Evolutionary conservation across 2,888 invertebrate species (phyloP).

Genomic region (Cetonia aurata): DNA sequence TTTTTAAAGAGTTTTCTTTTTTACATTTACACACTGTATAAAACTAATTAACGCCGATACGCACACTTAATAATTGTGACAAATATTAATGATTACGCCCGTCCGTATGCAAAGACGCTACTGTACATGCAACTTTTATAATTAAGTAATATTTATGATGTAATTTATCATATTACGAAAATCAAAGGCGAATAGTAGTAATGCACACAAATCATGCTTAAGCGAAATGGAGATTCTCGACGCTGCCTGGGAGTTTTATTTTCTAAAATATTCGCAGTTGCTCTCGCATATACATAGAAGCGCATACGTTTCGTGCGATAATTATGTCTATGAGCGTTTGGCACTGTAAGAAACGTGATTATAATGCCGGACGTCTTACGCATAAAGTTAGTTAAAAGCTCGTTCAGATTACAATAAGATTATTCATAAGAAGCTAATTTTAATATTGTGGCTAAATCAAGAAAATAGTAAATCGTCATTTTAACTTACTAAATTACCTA

Average conservation of each 20-base stretch:
- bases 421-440: slow-evolving; percentile 1
- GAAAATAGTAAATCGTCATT: not conserved
- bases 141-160: slow-evolving; percentile 45
- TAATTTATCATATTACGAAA: slow-evolving; percentile 42
- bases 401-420: not conserved
- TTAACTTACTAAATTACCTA: no score
- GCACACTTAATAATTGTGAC: slow-evolving; percentile 33
- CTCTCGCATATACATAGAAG: slow-evolving; percentile 9
- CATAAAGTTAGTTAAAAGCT: not conserved
- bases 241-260: slow-evolving; percentile 22
- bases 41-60: slow-evolving; percentile 36
- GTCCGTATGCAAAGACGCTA: slow-evolving; percentile 31
- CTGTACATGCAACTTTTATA: slow-evolving; percentile 42
- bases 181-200: slow-evolving; percentile 41
- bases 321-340: slow-evolving; percentile 24
- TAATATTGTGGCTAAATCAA: not conserved
- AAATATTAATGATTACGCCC: slow-evolving; percentile 27
- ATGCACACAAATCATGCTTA: slow-evolving; percentile 42
- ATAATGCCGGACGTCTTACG: slow-evolving; percentile 2
- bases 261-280: slow-evolving; percentile 23
- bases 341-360: slow-evolving; percentile 8
- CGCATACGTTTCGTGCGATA: slow-evolving; percentile 18
- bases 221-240: slow-evolving; percentile 28
- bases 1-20: not conserved
- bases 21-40: not conserved